Conservation (phyloP, 2,888 invertebrate genomes). For the Drosophila anomalipes region DNA sequence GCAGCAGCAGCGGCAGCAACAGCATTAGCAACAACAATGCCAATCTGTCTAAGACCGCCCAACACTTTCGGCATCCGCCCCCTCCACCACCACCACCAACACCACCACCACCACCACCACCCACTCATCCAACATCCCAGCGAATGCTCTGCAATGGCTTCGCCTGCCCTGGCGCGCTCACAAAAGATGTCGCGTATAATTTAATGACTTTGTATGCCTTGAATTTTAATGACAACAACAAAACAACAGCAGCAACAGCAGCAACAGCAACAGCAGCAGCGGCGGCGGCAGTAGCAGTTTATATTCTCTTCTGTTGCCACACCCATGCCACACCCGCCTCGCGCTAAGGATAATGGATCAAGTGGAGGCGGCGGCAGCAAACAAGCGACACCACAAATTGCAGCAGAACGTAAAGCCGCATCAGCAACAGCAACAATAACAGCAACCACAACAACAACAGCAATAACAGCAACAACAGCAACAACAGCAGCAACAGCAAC, state of each 20-base stretch:
- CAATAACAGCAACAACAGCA: conserved; percentile 1
- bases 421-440: conserved; percentile 25
- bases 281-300: conserved; percentile 16
- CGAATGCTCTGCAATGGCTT: conserved; percentile 3
- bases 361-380: conserved; percentile 71
- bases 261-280: conserved; percentile 23
- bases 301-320: conserved; percentile 27
- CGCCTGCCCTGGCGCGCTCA: conserved; percentile 31
- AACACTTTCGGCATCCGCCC: conserved; percentile 51
- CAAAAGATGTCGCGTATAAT: conserved; percentile 82
- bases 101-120: not conserved
- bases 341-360: conserved; percentile 79
- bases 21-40: conserved; percentile 40
- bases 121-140: not conserved
- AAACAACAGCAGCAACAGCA: conserved; percentile 58
- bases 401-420: conserved; percentile 66
- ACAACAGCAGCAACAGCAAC: conserved; percentile 24
- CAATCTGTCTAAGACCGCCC: conserved; percentile 62
- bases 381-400: conserved; percentile 78
- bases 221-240: conserved; percentile 82
- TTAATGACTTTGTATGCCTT: conserved; percentile 84
- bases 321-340: not conserved
- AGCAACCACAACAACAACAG: conserved; percentile 34
- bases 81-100: not conserved
- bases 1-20: conserved; percentile 32